Conservation (phyloP, 2,888 invertebrate species). For the Acanthoscelides obtectus region DNA sequence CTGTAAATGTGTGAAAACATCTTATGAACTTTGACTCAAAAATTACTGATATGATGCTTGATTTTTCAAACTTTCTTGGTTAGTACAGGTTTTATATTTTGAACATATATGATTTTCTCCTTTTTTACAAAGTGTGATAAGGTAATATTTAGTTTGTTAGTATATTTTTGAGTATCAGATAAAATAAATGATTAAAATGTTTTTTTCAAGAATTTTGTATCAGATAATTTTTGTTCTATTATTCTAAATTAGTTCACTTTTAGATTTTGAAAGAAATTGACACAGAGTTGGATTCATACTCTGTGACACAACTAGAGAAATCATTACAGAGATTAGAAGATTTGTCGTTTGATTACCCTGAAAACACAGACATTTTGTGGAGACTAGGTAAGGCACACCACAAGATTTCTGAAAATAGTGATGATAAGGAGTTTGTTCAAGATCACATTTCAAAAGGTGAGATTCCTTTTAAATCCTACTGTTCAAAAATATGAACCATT, state of each 20-base stretch:
- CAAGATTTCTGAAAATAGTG: conserved; percentile 28
- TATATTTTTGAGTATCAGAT: too few species aligned
- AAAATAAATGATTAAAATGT: too few species aligned
- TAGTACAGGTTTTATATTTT: too few species aligned
- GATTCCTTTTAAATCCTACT: not conserved
- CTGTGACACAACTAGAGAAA: conserved; percentile 26
- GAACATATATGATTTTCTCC: too few species aligned
- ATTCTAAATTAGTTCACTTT: conserved; percentile 8
- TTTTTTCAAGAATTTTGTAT: too few species aligned
- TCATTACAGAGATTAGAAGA: conserved; percentile 33
- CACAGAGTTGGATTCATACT: conserved; percentile 31
- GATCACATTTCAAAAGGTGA: conserved; percentile 36
- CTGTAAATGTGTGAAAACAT: too few species aligned
- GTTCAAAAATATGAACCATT: not conserved
- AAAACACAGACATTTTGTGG: conserved; percentile 39
- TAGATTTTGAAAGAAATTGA: conserved; percentile 37
- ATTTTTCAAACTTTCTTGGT: not conserved
- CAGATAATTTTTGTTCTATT: too few species aligned
- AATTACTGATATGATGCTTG: not conserved
- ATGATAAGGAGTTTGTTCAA: conserved; percentile 27
- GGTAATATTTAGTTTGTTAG: too few species aligned
- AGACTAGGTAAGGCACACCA: conserved; percentile 42
- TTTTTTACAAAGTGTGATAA: too few species aligned
- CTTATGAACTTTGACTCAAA: not conserved
- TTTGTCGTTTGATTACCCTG: conserved; percentile 36